A percentile compares a stretch with the other conserved stretches of the same genome.
phyloP scores from a whole-genome alignment of 2,888 invertebrate genomes.

The Limnephilus marmoratus region DNA sequence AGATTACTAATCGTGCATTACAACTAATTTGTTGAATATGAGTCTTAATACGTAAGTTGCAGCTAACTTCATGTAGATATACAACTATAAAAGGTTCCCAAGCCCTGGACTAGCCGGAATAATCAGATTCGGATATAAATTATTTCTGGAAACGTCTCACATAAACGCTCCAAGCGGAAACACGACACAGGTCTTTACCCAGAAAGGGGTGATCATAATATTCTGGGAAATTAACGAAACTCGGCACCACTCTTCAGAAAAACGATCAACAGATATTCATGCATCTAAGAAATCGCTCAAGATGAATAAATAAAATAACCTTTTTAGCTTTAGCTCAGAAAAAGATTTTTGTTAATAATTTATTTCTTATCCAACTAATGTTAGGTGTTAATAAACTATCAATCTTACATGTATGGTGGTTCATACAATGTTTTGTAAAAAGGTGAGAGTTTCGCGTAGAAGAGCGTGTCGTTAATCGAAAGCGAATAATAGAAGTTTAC shows the following conservation, averaged over 20 bases:
- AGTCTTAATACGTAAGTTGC: no score
- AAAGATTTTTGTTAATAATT: background rate
- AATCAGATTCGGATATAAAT: background rate
- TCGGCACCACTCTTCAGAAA: background rate
- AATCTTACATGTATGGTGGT: background rate
- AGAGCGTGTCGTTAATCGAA: background rate
- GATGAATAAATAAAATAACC: background rate
- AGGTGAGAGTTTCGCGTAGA: background rate
- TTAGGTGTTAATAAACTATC: background rate
- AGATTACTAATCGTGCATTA: no score
- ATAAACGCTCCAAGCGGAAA: background rate
- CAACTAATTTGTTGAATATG: no score
- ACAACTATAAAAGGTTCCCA: background rate
- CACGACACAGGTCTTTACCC: background rate
- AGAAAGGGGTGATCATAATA: background rate
- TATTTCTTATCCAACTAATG: background rate
- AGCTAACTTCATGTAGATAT: background rate
- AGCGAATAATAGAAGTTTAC: background rate
- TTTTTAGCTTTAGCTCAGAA: background rate
- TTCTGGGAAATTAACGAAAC: background rate
- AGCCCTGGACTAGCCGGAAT: background rate
- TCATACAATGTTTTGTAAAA: background rate
- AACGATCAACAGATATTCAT: background rate
- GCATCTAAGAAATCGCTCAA: background rate
- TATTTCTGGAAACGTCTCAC: conserved; percentile 2